Base-by-base conservation (phyloP, 2,888 invertebrate species). In the Eristalis intricaria region DNA sequence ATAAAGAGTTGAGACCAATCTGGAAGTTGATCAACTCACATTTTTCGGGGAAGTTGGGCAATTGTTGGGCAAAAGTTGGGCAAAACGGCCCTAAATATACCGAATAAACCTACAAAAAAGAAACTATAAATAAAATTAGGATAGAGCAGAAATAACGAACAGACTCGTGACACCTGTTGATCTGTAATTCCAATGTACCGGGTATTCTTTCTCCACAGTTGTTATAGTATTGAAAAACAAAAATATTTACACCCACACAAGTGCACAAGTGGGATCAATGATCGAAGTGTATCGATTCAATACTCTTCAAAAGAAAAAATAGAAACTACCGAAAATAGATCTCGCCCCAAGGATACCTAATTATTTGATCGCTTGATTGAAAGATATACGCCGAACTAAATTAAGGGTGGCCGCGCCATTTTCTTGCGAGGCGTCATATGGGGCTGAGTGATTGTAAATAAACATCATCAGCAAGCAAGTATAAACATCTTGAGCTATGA, bases 331-430 rank as follows among this genome's bases (percentile, higher is more conserved):
- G 22, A 65, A 70, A 70, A 78, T 78, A 78, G 71, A 78, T 63
- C 13, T 50, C 29, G 8, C 40, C 38, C n/a, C 65, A 23, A 50
- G 1, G 15, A n/a, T 10, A 56, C 19, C 23, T 63, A 43, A 58
- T 61, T 83, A 83, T 83, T 77, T 66, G 77, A 83, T 77, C 66
- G 71, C 63, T 77, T 71, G 68, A 83, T 77, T 83, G 83, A 83
- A 83, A 83, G 83, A 77, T 76, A 68, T 40, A 38, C 77, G 70
- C 66, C 77, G 22, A 40, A 69, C 19, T 43, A 38, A 66, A 73
- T 77, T 19, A 77, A 32, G 83, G 83, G 68, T 73, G 71, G 11
- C 35, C 43, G 8, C 58, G 19, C 32, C 35, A 50, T 19, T 32
- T 1, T 15, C 40, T 35, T 19, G 38, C 60, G n/a, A 40, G 58